These are phyloP conservation scores for Acipenser transmontanus DNA, from an alignment of 2,797 vertebrate species.

Conservation along the genomic window DNA sequence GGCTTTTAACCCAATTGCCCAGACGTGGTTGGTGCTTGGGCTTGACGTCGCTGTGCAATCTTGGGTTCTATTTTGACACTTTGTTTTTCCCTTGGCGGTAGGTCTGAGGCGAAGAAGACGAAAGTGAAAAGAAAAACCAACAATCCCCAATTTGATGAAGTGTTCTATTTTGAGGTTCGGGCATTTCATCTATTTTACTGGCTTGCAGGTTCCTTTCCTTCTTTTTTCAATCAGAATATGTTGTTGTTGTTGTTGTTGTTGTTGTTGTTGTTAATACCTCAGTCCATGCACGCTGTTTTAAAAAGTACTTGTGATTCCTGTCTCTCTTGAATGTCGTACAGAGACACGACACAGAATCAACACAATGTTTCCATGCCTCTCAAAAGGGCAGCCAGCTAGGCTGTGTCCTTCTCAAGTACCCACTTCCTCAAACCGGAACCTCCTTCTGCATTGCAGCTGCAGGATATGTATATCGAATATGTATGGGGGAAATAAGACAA, in stretches of 20 bases:
- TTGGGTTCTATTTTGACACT: background rate
- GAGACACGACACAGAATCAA: no score
- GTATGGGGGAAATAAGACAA: no score
- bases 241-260: no score
- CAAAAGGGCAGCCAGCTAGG: background rate
- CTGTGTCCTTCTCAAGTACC: background rate
- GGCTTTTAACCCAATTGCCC: background rate
- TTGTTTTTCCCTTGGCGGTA: constrained; percentile 37
- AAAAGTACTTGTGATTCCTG: no score
- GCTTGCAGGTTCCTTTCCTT: background rate
- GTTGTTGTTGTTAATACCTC: no score
- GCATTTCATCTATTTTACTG: background rate
- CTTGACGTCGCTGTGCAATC: background rate
- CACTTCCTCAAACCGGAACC: background rate
- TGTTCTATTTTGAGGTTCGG: constrained; percentile 94
- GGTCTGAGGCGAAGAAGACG: constrained; percentile 95
- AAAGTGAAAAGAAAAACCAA: constrained; percentile 96
- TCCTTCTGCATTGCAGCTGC: no score
- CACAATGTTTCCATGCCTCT: no score
- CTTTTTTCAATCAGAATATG: background rate
- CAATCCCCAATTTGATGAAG: constrained; percentile 96
- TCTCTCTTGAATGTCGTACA: no score
- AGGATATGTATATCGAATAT: no score
- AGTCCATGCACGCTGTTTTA: no score
- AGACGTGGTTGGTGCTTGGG: background rate